Conservation (phyloP, 2,888 invertebrate species). For the Schrankia costaestrigalis region DNA sequence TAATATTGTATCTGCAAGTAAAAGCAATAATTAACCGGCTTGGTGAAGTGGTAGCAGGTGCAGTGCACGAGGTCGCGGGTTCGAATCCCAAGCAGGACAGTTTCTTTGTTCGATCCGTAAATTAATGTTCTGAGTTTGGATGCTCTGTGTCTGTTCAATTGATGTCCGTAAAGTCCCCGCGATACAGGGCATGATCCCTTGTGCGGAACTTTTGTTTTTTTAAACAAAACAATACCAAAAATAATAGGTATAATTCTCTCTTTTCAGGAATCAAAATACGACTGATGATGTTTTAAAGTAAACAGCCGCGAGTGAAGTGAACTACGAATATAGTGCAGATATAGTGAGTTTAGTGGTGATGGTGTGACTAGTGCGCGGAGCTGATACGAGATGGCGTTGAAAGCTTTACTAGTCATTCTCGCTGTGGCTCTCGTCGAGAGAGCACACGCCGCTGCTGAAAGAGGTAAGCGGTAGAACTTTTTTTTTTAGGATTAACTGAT, state of each 20-base stretch:
- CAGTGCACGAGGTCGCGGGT: too few species aligned
- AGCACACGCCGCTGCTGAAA: slow-evolving; percentile 38
- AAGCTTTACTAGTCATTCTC: slow-evolving; percentile 38
- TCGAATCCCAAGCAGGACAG: too few species aligned
- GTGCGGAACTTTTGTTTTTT: too few species aligned
- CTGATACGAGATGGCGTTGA: slow-evolving; percentile 45
- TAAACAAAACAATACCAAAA: neutral
- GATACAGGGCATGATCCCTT: too few species aligned
- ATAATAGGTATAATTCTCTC: slow-evolving; percentile 7
- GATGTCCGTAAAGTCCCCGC: too few species aligned
- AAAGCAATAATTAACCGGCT: too few species aligned
- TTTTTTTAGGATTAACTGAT: neutral
- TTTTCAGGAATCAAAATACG: slow-evolving; percentile 41
- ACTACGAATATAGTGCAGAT: slow-evolving; percentile 13
- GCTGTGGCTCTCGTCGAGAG: slow-evolving; percentile 36
- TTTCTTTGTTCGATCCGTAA: too few species aligned
- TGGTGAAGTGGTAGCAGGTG: too few species aligned
- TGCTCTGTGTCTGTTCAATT: too few species aligned
- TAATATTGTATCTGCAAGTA: too few species aligned
- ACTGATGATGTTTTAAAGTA: slow-evolving; percentile 37
- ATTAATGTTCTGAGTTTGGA: too few species aligned
- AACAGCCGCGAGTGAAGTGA: slow-evolving; percentile 25
- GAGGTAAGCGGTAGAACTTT: slow-evolving; percentile 38
- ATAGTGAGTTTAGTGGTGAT: slow-evolving; percentile 35
- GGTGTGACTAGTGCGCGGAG: slow-evolving; percentile 36